Base-by-base conservation (phyloP, 1,140 invertebrate species). In the Drosophila ercepeae region DNA sequence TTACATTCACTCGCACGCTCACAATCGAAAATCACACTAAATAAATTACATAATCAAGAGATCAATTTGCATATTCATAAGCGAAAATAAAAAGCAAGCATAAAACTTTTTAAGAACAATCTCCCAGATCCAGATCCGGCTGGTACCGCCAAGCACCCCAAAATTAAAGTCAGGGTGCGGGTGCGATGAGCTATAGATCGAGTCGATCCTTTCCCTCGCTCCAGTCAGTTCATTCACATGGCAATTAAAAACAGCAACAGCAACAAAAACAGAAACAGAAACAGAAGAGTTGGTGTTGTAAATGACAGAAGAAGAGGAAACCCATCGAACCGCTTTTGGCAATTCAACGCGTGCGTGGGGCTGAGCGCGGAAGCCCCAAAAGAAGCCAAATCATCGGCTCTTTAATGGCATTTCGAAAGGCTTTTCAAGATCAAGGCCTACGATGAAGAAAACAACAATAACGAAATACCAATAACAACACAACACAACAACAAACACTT, bases 381-480 rank as follows among this genome's bases (percentile, higher is more conserved):
- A 59, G 49, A 67, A 69, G 60, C 61, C 55, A 65, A 67, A 52
- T 67, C 63, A 65, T 67, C 60, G 41, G 60, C 46, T 36, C 25
- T 52, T 67, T 44, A 67, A 50, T 67, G 73, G 81, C 63, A 86
- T 86, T 86, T 86, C 81, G 81, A 86, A 86, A 86, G 82, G 78
- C 82, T 89, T 88, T 86, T 88, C 82, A 88, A 88, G 82, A 88
- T 88, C 82, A 88, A 88, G 82, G 81, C 82, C 81, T 50, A 36
- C 18, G 8, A 18, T 4, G 14, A 42, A 18, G 14, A 42, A 18
- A 16, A 55, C 27, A 64, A 32, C 49, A 53, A n/a, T 19, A 42
- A 13, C n/a, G 67, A 11, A 13, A 7, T 23, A 65, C 16, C 13
- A 42, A 45, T 57, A 54, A 53, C 39, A 74, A 61, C 39, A n/a